These are phyloP conservation scores for Crossocerus cetratus DNA, from an alignment of 2,888 invertebrate species.

Conservation along the genomic window DNA sequence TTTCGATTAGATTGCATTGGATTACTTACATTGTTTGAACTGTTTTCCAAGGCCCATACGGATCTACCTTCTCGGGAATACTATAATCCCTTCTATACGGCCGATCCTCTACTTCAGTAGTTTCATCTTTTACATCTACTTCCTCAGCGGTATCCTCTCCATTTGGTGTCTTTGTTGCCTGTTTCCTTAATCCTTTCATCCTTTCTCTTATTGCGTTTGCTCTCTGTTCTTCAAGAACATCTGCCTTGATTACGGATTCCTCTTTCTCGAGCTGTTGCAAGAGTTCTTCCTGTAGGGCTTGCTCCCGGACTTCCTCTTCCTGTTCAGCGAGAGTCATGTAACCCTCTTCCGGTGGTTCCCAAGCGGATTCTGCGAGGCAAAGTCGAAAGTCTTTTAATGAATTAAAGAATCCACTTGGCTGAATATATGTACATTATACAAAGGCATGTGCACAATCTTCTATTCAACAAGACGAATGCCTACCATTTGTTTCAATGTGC, in stretches of 20 bases:
- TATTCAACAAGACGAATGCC: conserved; percentile 10
- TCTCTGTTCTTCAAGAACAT: conserved; percentile 71
- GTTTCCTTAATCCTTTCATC: conserved; percentile 71
- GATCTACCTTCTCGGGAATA: conserved; percentile 81
- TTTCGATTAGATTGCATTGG: neutral
- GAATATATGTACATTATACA: too few relatives aligned
- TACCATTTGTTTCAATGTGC: conserved; percentile 90
- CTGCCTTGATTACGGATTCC: conserved; percentile 75
- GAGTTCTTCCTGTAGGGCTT: conserved; percentile 77
- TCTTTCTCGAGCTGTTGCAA: conserved; percentile 78
- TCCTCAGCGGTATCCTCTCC: conserved; percentile 71
- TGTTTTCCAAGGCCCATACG: conserved; percentile 88
- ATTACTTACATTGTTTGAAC: conserved; percentile 81
- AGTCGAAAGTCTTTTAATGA: too few relatives aligned
- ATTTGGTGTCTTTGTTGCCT: conserved; percentile 77
- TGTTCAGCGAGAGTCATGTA: conserved; percentile 84
- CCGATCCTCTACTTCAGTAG: conserved; percentile 68
- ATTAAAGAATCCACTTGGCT: too few relatives aligned
- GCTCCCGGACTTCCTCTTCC: conserved; percentile 78
- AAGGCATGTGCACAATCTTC: too few relatives aligned
- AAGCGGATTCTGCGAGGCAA: conserved; percentile 83
- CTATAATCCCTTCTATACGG: conserved; percentile 78
- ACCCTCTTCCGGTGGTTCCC: conserved; percentile 87
- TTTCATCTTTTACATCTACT: conserved; percentile 38
- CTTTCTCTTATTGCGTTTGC: conserved; percentile 71